Base-by-base conservation (phyloP, 2,113 vertebrate genomes). In the Ochotona princeps region DNA sequence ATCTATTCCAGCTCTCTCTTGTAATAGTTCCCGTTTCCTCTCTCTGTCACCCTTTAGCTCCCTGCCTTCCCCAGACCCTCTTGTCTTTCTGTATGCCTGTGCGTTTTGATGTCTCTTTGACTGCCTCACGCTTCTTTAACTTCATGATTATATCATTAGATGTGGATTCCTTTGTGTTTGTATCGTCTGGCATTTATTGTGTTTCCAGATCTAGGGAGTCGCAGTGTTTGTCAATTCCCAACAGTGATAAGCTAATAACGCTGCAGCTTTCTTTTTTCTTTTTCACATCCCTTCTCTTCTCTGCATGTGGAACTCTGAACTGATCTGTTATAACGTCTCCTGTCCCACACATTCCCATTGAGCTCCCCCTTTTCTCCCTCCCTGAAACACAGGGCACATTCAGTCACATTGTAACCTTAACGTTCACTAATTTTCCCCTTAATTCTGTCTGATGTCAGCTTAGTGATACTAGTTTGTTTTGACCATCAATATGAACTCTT, bases 41-140 rank as follows among this genome's bases (percentile, higher is more conserved):
- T 72, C 49, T 51, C 11, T 25, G 10, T 47, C 1, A 0, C 44
- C 15, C 7, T 75, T 0, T 32, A 4, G 11, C 14, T 28, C 9
- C 67, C 12, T 90, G 26, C 38, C 38, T 23, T 87, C 26, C 28
- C 7, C 74, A 2, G 60, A 3, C 35, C 8, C 9, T 8, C 7
- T 57, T 35, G 1, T 72, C 17, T 63, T 47, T 80, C 23, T 82
- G 10, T 12, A 26, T 23, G 2, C 54, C 7, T 78, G 30, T 35
- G 0, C 3, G 35, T 47, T 81, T 38, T 60, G n/a, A 85, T 54
- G 17, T 3, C 12, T 25, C 10, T 10, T 23, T 14, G 69, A 60
- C 2, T 73, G 10, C 54, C 9, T 54, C 76, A 18, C 1, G 4
- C 4, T 85, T 60, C 8, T 72, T 84, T 44, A 35, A n/a, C 83